phyloP scores from a whole-genome alignment of 2,113 vertebrate species.

The Seriola rivoliana region DNA sequence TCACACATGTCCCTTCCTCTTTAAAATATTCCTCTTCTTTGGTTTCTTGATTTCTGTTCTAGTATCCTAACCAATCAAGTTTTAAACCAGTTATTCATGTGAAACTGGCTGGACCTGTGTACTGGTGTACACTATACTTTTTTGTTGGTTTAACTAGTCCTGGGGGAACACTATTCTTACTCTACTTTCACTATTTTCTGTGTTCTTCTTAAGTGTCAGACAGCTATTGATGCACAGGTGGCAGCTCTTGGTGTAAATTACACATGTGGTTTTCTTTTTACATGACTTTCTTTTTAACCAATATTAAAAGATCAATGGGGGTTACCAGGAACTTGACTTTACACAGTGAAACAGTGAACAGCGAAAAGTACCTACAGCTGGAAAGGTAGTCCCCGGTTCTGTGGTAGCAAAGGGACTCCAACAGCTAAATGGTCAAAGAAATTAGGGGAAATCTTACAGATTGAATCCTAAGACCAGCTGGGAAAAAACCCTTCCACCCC shows the following conservation, averaged over 20 bases:
- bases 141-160: background rate
- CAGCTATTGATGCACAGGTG: background rate
- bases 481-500: background rate
- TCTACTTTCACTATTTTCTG: background rate
- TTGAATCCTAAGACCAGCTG: background rate
- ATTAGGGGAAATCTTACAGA: constrained; percentile 37
- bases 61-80: background rate
- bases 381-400: constrained; percentile 19
- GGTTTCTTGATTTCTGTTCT: constrained; percentile 9
- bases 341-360: constrained; percentile 22
- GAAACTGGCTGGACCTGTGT: background rate
- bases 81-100: background rate
- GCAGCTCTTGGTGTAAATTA: background rate
- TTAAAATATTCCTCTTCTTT: background rate
- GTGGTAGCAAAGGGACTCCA: background rate
- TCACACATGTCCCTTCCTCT: background rate
- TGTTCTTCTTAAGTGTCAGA: background rate
- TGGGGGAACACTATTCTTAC: background rate
- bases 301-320: constrained; percentile 26
- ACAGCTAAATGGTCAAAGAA: constrained; percentile 18
- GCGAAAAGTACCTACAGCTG: constrained; percentile 51
- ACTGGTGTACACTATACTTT: background rate
- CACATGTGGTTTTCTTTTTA: background rate
- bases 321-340: constrained; percentile 37
- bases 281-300: background rate